Percentiles rank a stretch among this genome's conserved stretches.
phyloP scores from a whole-genome alignment of 1,140 invertebrate genomes.

The Anastrepha obliqua region DNA sequence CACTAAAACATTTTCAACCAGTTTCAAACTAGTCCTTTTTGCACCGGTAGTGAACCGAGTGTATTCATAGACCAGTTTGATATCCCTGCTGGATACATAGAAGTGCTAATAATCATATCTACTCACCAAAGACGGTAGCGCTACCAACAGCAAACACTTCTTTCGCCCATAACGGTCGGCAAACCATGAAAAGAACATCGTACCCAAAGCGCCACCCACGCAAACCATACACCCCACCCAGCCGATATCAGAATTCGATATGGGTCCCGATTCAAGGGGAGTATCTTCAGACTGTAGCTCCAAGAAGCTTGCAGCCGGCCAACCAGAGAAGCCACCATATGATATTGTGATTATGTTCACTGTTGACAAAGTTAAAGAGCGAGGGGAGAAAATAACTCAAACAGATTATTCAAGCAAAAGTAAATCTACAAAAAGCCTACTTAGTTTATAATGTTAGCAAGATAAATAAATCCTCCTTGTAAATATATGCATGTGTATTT shows the following conservation, averaged over 20 bases:
- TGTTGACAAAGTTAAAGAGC: slow-evolving; percentile 19
- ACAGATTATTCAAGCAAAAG: background rate
- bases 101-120: background rate
- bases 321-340: slow-evolving; percentile 65
- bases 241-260: slow-evolving; percentile 72
- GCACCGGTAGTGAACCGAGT: no score
- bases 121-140: slow-evolving; percentile 67
- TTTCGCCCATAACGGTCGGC: slow-evolving; percentile 75
- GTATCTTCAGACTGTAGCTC: slow-evolving; percentile 70
- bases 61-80: no score
- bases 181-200: slow-evolving; percentile 74
- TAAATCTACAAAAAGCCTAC: background rate
- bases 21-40: background rate
- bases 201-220: slow-evolving; percentile 75
- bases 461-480: background rate
- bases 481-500: no score
- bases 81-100: background rate
- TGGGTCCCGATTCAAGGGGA: slow-evolving; percentile 58
- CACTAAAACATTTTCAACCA: background rate
- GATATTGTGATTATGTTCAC: slow-evolving; percentile 60
- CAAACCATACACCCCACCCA: slow-evolving; percentile 76
- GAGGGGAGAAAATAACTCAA: background rate
- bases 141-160: slow-evolving; percentile 62
- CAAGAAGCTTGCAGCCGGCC: slow-evolving; percentile 76
- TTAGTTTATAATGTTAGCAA: background rate